Conservation (phyloP, 2,113 vertebrate genomes). For the Motacilla tschutschensis region DNA sequence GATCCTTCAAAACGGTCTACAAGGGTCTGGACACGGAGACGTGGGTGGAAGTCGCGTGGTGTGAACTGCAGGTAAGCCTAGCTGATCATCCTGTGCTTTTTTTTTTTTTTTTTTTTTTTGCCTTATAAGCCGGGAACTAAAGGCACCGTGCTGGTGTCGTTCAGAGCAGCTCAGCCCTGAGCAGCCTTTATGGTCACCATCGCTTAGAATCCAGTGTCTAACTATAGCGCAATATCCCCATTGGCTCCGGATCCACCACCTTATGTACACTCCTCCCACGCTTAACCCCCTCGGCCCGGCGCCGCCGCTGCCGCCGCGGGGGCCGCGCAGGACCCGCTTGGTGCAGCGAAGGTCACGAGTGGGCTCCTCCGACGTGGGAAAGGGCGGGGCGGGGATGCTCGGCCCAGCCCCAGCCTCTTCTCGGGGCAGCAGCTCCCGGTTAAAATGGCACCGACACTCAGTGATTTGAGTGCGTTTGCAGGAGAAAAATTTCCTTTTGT, state of each 20-base stretch:
- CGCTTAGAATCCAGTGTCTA: conserved; percentile 48
- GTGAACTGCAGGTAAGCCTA: conserved; percentile 92
- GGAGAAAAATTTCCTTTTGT: not conserved
- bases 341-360: not conserved
- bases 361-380: not conserved
- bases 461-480: not conserved
- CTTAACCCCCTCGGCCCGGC: conserved; percentile 35
- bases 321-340: not conserved
- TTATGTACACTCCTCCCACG: conserved; percentile 49
- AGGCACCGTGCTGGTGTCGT: not conserved
- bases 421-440: not conserved
- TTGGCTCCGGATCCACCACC: conserved; percentile 45
- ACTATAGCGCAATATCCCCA: conserved; percentile 57
- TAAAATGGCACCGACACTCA: accelerated
- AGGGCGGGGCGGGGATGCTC: not conserved
- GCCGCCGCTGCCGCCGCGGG: not conserved
- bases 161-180: conserved; percentile 1
- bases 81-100: not conserved
- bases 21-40: conserved; percentile 97
- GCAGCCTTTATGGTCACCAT: conserved; percentile 42
- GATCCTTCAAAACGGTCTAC: conserved; percentile 97
- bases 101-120: not conserved
- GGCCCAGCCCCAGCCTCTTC: not conserved
- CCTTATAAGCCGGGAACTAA: not conserved
- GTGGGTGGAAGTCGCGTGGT: conserved; percentile 98